Evolutionary conservation across 1,140 invertebrate genomes (phyloP).

Genomic region (Monochamus saltuarius): DNA sequence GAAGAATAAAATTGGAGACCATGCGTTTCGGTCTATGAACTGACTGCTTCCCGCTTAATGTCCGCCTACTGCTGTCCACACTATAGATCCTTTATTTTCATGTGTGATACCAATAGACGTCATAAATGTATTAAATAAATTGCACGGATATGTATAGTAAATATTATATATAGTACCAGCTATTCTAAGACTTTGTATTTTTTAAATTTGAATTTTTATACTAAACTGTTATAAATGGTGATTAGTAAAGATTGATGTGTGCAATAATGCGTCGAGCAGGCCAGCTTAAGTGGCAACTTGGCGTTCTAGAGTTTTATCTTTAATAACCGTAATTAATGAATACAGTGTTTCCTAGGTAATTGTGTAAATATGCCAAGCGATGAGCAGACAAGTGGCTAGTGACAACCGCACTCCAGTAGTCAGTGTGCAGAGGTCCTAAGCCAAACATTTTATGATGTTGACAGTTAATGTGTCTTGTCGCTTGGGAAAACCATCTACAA

Average conservation of each 20-base stretch:
- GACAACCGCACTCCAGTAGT: slow-evolving; percentile 28
- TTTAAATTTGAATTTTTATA: slow-evolving; percentile 56
- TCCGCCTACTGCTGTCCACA: slow-evolving; percentile 35
- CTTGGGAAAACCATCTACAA: slow-evolving; percentile 47
- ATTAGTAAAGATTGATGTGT: slow-evolving; percentile 52
- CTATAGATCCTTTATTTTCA: slow-evolving; percentile 42
- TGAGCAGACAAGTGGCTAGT: slow-evolving; percentile 25
- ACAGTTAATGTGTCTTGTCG: background rate
- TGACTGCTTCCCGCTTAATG: slow-evolving; percentile 40
- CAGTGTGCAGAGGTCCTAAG: slow-evolving; percentile 24
- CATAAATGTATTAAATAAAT: slow-evolving; percentile 51
- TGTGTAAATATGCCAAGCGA: slow-evolving; percentile 43
- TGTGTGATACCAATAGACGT: slow-evolving; percentile 51
- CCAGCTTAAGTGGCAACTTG: slow-evolving; percentile 27
- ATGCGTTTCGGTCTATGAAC: slow-evolving; percentile 31
- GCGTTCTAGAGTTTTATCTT: slow-evolving; percentile 48
- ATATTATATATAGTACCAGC: slow-evolving; percentile 52
- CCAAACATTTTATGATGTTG: slow-evolving; percentile 5
- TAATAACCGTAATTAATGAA: slow-evolving; percentile 36
- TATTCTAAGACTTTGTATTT: slow-evolving; percentile 54
- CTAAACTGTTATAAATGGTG: slow-evolving; percentile 54
- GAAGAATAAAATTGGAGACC: slow-evolving; percentile 27
- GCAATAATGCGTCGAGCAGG: slow-evolving; percentile 44
- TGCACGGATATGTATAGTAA: slow-evolving; percentile 53
- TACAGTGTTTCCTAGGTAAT: slow-evolving; percentile 48